A percentile compares a stretch with the other conserved stretches of the same genome.
These are phyloP conservation scores for Ceyx melanurus DNA, from an alignment of 2,113 vertebrate species.

Conservation along the genomic window DNA sequence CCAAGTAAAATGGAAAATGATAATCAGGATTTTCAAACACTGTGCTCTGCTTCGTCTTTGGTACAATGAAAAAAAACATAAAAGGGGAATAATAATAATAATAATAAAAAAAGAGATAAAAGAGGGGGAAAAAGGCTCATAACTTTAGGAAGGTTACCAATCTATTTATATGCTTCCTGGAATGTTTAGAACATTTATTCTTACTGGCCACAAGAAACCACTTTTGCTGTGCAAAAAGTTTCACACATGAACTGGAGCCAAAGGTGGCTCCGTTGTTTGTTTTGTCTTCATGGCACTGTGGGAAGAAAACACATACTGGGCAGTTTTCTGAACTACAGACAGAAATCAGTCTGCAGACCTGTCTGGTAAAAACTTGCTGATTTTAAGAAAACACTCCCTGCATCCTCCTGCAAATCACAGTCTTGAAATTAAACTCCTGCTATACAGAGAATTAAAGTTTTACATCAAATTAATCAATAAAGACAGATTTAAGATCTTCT, in stretches of 20 bases:
- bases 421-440: neutral
- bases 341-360: neutral
- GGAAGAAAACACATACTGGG: constrained; percentile 3
- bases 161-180: constrained; percentile 48
- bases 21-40: neutral
- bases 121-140: neutral
- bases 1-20: constrained; percentile 40
- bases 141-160: neutral
- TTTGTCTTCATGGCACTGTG: neutral
- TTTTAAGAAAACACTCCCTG: neutral
- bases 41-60: neutral
- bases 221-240: constrained; percentile 37
- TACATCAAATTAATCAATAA: neutral
- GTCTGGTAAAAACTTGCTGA: neutral
- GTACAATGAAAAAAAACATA: neutral
- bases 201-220: constrained; percentile 29
- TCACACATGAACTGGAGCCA: constrained; percentile 27
- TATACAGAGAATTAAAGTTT: neutral
- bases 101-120: neutral
- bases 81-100: too few species aligned
- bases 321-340: neutral
- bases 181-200: constrained; percentile 28
- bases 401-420: neutral
- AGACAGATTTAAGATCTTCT: neutral
- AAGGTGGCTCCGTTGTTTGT: too few species aligned